A percentile compares a stretch with the other conserved stretches of the same genome.
Evolutionary conservation across 2,888 invertebrate species (phyloP).

Genomic region (Drosophila flavopinicola): DNA sequence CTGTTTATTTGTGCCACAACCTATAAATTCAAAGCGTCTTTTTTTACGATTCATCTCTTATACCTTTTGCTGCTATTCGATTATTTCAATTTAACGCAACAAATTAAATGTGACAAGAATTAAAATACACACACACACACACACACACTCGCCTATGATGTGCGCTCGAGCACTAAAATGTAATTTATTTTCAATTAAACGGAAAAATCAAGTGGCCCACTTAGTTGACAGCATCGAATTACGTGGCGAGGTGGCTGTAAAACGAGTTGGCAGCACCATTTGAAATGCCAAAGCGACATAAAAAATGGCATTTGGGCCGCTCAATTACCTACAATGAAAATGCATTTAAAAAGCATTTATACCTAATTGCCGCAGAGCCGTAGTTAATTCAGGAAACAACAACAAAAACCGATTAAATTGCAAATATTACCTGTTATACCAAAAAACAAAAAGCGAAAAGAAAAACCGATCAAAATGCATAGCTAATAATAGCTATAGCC

Average conservation of each 20-base stretch:
- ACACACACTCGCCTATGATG: neutral
- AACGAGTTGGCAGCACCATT: conserved; percentile 43
- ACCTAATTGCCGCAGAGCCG: conserved; percentile 60
- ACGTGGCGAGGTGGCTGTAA: conserved; percentile 13
- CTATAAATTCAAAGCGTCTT: conserved; percentile 57
- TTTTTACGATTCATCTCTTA: conserved; percentile 14
- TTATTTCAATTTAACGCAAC: conserved; percentile 65
- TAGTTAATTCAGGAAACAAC: conserved; percentile 1
- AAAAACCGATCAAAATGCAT: neutral
- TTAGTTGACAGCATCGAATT: conserved; percentile 43
- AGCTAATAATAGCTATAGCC: neutral
- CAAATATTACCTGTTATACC: neutral
- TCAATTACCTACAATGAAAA: conserved; percentile 73
- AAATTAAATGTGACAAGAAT: conserved; percentile 61
- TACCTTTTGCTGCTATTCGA: conserved; percentile 41
- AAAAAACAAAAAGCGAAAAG: too few species aligned
- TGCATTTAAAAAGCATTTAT: conserved; percentile 75
- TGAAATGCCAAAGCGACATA: conserved; percentile 28
- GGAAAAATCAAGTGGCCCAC: conserved; percentile 36
- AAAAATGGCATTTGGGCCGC: conserved; percentile 49
- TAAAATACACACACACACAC: conserved; percentile 4
- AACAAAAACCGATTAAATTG: neutral
- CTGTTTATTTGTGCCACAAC: conserved; percentile 53
- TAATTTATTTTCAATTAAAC: conserved; percentile 67
- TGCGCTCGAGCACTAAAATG: conserved; percentile 33